phyloP scores from a whole-genome alignment of 2,113 vertebrate genomes.

The Heptranchias perlo region DNA sequence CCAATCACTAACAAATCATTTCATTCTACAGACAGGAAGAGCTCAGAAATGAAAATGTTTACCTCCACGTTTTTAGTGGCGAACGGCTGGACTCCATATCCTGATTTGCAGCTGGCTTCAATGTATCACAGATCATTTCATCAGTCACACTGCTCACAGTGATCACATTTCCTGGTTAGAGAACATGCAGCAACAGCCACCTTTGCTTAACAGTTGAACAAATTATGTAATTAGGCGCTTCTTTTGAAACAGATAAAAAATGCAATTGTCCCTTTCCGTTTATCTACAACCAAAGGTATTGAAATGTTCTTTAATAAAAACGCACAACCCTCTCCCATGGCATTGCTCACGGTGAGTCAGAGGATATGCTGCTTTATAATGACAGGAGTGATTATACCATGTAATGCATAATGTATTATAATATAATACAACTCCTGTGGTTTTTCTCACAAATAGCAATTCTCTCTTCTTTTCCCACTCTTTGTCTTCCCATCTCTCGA shows the following conservation, averaged over 20 bases:
- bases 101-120: slow-evolving; percentile 43
- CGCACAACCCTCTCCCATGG: neutral
- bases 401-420: neutral
- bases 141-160: neutral
- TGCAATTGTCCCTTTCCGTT: neutral
- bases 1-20: slow-evolving; percentile 44
- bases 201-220: neutral
- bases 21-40: slow-evolving; percentile 58
- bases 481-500: neutral
- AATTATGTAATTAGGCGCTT: neutral
- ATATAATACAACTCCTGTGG: neutral
- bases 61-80: slow-evolving; percentile 40
- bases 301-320: neutral
- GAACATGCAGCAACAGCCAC: neutral
- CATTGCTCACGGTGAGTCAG: neutral
- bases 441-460: neutral
- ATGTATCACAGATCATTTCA: neutral
- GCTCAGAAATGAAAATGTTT: slow-evolving; percentile 40
- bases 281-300: neutral
- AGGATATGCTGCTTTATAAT: neutral
- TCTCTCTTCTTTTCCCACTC: neutral
- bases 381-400: neutral
- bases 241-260: neutral
- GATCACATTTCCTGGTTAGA: neutral
- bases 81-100: slow-evolving; percentile 44